phyloP scores from a whole-genome alignment of 2,888 invertebrate species.

The Trachelus iudaicus region DNA sequence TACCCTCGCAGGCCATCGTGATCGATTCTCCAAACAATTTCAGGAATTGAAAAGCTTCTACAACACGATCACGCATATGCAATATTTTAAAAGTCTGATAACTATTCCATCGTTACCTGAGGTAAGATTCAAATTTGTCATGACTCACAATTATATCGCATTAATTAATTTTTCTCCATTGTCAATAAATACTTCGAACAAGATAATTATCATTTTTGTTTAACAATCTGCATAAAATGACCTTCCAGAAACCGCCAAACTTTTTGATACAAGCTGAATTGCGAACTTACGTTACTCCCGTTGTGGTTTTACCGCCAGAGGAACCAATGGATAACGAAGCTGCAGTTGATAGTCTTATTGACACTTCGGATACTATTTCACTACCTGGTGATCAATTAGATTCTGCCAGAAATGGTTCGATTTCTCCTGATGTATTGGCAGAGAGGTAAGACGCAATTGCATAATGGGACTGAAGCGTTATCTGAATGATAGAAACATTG shows the following conservation, averaged over 20 bases:
- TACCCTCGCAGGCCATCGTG: slow-evolving; percentile 88
- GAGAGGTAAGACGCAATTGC: slow-evolving; percentile 59
- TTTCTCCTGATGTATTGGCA: slow-evolving; percentile 66
- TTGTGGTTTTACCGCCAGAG: slow-evolving; percentile 84
- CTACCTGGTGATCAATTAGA: slow-evolving; percentile 57
- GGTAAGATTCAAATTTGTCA: slow-evolving; percentile 65
- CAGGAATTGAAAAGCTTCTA: slow-evolving; percentile 91
- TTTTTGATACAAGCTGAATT: slow-evolving; percentile 93
- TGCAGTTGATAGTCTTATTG: slow-evolving; percentile 74
- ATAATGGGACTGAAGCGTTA: not conserved
- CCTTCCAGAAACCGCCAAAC: slow-evolving; percentile 85
- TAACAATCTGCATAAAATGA: slow-evolving; percentile 8
- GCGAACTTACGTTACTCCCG: slow-evolving; percentile 93
- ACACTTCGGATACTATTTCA: slow-evolving; percentile 74
- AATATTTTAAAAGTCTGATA: slow-evolving; percentile 97
- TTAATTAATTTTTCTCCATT: not conserved
- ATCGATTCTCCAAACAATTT: slow-evolving; percentile 91
- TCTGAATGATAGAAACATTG: not conserved
- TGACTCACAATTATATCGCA: slow-evolving; percentile 6
- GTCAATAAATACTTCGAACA: not conserved
- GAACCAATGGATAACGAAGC: slow-evolving; percentile 71
- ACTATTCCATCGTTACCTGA: slow-evolving; percentile 93
- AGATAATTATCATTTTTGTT: not conserved
- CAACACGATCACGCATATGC: slow-evolving; percentile 90
- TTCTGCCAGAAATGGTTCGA: slow-evolving; percentile 63